A percentile compares a stretch with the other conserved stretches of the same genome.
Evolutionary conservation across 1,140 invertebrate species (phyloP).

Genomic region (Monochamus saltuarius): DNA sequence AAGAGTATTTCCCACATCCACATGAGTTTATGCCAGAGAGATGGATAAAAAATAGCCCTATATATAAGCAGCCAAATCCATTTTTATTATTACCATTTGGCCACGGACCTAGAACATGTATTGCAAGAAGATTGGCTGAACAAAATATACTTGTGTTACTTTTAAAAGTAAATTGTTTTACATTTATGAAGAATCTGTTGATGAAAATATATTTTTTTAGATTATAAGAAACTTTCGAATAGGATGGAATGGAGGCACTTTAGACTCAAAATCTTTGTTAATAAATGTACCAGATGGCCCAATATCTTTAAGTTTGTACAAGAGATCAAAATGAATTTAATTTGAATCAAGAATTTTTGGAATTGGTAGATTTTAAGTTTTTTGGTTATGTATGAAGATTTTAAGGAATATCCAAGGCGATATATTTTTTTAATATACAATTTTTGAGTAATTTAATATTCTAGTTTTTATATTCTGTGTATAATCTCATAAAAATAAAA

Average conservation of each 20-base stretch:
- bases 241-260: conserved; percentile 62
- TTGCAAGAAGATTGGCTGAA: conserved; percentile 84
- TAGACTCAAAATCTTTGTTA: conserved; percentile 67
- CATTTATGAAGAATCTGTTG: conserved; percentile 18
- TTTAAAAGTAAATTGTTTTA: conserved; percentile 55
- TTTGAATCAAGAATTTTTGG: too few relatives aligned
- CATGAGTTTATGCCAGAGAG: conserved; percentile 73
- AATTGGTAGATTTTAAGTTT: too few relatives aligned
- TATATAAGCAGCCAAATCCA: conserved; percentile 65
- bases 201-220: conserved; percentile 53
- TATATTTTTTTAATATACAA: too few relatives aligned
- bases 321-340: conserved; percentile 9
- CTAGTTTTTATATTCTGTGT: too few relatives aligned
- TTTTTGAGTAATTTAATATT: too few relatives aligned
- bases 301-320: conserved; percentile 61
- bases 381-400: too few relatives aligned
- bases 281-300: conserved; percentile 80
- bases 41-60: conserved; percentile 62
- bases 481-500: too few relatives aligned
- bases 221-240: conserved; percentile 67
- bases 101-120: conserved; percentile 83
- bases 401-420: too few relatives aligned
- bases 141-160: conserved; percentile 82
- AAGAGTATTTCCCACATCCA: conserved; percentile 70
- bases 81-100: conserved; percentile 85